Conservation (phyloP, 1,140 invertebrate genomes). For the Trachymyrmex septentrionalis region DNA sequence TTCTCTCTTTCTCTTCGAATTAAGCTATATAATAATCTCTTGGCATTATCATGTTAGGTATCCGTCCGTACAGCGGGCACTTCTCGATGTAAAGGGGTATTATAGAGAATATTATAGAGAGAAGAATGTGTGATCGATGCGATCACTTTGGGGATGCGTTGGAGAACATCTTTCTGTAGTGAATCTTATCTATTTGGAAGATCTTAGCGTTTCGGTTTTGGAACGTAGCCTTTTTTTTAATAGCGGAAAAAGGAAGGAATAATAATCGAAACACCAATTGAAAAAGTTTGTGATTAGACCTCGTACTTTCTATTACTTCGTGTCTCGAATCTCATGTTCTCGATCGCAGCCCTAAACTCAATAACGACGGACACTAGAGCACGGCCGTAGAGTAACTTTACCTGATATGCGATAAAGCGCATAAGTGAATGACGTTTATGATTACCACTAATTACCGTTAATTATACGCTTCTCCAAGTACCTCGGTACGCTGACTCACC, state of each 20-base stretch:
- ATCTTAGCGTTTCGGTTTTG: background rate
- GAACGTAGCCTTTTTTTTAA: background rate
- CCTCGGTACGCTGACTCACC: constrained; percentile 43
- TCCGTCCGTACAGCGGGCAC: constrained; percentile 77
- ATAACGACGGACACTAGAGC: constrained; percentile 6
- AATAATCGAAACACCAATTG: background rate
- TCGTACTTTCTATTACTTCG: background rate
- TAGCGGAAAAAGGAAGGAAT: background rate
- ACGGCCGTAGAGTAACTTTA: constrained; percentile 22
- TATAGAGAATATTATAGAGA: constrained; percentile 33
- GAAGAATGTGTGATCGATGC: constrained; percentile 37
- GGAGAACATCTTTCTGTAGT: constrained; percentile 31
- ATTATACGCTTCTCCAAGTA: constrained; percentile 53
- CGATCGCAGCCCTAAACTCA: constrained; percentile 19
- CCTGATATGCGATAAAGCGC: background rate
- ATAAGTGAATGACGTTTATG: background rate
- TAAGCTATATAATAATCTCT: constrained; percentile 65
- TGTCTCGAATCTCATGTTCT: constrained; percentile 34
- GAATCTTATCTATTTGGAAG: constrained; percentile 17
- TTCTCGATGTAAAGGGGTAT: constrained; percentile 62
- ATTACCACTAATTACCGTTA: constrained; percentile 44
- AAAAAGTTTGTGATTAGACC: background rate
- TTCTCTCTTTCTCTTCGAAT: constrained; percentile 67
- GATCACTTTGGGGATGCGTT: constrained; percentile 43
- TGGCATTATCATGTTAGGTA: constrained; percentile 67